A percentile compares a stretch with the other conserved stretches of the same genome.
Conservation (phyloP, 2,797 vertebrate genomes). For the Cygnus olor region DNA sequence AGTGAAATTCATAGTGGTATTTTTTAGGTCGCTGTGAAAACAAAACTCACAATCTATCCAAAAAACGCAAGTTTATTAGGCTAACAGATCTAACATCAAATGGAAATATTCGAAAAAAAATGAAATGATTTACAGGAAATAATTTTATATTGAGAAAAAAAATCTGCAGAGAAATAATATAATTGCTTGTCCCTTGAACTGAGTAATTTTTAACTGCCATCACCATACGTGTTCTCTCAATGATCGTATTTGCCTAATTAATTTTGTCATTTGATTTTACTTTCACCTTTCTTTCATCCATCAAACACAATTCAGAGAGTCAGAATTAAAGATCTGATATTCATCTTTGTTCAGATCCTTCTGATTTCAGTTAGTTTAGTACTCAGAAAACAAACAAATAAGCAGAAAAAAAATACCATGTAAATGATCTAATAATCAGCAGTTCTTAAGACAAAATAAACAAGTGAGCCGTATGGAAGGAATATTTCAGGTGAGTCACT, state of each 20-base stretch:
- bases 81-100: background rate
- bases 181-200: background rate
- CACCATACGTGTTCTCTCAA: background rate
- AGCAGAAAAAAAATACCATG: background rate
- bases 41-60: background rate
- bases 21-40: background rate
- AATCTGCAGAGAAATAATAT: background rate
- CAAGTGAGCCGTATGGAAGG: background rate
- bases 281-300: background rate
- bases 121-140: background rate
- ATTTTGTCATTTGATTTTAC: background rate
- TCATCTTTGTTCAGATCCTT: background rate
- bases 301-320: background rate
- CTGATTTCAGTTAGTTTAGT: background rate
- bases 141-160: background rate
- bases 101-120: background rate
- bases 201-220: background rate
- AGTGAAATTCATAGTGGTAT: background rate
- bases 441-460: background rate
- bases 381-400: background rate
- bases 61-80: background rate
- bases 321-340: background rate
- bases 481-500: background rate
- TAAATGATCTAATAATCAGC: background rate
- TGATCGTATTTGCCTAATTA: background rate